Base-by-base conservation (phyloP, 2,113 vertebrate genomes). In the Ctenodactylus gundi region DNA sequence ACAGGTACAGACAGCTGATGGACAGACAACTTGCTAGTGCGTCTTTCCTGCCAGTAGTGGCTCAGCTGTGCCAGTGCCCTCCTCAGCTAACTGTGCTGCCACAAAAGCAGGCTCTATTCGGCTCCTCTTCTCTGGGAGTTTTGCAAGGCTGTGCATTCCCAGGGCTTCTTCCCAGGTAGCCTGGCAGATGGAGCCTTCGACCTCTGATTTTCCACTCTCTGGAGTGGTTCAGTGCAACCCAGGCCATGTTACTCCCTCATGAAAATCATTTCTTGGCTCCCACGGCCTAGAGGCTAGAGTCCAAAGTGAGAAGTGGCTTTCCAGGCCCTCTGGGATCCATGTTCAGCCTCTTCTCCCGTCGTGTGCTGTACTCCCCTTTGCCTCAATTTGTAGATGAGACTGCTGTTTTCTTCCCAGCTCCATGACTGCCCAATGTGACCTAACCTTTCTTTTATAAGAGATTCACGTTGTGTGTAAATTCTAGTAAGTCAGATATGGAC, bases 121-220 rank as follows among this genome's bases (percentile, higher is more conserved):
- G 53, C 46, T 87, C 36, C 36, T 86, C 60, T 93, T 87, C 23
- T 65, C 49, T 90, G 60, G 72, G 82, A 88, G 65, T 90, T 94
- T 64, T 41, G 27, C n/a, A 85, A 36, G 51, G 41, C 72, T 36
- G 7, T 77, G 82, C 84, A 60, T 88, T 96, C 82, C 76, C 55
- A 81, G 76, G 58, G 34, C 82, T 84, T 93, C 91, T 87, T 84
- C 84, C 72, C 39, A 53, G 58, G 44, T 1, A 7, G 44, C 93
- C 76, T 68, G 57, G 53, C 64, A 91, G 55, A 89, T 78, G 36
- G 46, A 87, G 39, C 64, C 64, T 72, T 84, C 68, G 70, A 64
- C 25, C 15, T 81, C 65, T 88, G 82, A 85, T 82, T 82, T 85
- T 46, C 64, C 75, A 67, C 57, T 65, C 46, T 67, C 72, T 17